These are phyloP conservation scores for Botrylloides violaceus DNA, from an alignment of 23 tunicate species.

Conservation along the genomic window DNA sequence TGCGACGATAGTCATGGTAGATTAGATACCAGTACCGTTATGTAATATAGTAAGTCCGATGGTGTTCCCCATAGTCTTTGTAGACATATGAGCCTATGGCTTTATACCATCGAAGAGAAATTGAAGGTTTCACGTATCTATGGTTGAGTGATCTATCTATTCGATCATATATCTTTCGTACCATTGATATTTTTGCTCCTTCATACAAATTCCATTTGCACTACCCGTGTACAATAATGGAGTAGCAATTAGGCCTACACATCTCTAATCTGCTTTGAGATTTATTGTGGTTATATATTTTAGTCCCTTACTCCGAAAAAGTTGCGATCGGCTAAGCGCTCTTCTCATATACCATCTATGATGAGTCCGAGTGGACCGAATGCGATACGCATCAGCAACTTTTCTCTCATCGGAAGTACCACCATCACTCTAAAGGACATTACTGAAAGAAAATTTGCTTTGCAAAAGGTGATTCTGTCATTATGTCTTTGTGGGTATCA, in stretches of 20 bases:
- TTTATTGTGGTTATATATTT: background rate
- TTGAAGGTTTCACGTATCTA: background rate
- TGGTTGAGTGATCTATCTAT: background rate
- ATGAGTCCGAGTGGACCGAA: constrained; percentile 93
- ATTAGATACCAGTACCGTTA: too few species aligned
- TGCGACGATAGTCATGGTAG: too few species aligned
- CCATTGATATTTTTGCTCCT: background rate
- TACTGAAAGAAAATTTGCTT: constrained; percentile 39
- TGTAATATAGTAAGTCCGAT: background rate
- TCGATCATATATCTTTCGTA: background rate
- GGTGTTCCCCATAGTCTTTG: background rate
- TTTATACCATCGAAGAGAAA: background rate
- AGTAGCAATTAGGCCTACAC: too few species aligned
- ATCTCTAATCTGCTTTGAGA: too few species aligned
- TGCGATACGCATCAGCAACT: constrained; percentile 88
- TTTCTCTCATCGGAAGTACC: constrained; percentile 65
- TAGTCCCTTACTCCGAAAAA: constrained; percentile 83
- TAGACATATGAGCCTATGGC: background rate
- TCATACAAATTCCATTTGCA: background rate
- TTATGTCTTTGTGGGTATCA: background rate
- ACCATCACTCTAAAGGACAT: constrained; percentile 47
- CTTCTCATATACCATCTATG: constrained; percentile 34
- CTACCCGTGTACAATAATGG: too few species aligned
- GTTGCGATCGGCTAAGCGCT: constrained; percentile 4
- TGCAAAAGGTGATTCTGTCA: constrained; percentile 44